phyloP scores from a whole-genome alignment of 2,888 invertebrate genomes.

The Platycnemis pennipes region DNA sequence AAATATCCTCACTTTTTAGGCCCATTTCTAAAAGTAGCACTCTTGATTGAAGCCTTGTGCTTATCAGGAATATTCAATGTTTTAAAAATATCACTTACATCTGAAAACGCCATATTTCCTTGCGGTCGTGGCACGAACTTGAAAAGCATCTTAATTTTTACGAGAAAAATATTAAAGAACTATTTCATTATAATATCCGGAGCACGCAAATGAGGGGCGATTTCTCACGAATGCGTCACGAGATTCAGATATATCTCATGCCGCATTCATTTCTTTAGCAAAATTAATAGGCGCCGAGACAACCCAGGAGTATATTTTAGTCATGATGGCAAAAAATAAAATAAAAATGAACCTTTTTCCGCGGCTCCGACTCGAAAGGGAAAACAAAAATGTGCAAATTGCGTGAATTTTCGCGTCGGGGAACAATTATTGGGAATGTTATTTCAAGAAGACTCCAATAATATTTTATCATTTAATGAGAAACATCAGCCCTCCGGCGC shows the following conservation, averaged over 20 bases:
- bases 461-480: too few relatives aligned
- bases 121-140: not conserved
- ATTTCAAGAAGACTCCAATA: too few relatives aligned
- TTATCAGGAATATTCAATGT: not conserved
- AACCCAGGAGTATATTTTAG: not conserved
- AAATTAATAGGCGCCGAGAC: not conserved
- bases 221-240: constrained; percentile 3
- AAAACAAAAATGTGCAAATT: not conserved
- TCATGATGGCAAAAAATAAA: not conserved
- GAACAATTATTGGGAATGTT: too few relatives aligned
- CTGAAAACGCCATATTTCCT: not conserved
- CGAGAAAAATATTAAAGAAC: not conserved
- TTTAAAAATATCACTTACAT: not conserved
- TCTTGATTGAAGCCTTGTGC: not conserved
- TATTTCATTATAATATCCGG: not conserved
- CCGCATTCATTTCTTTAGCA: not conserved
- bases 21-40: not conserved
- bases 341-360: not conserved
- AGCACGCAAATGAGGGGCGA: not conserved
- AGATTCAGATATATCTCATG: not conserved
- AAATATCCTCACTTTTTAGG: not conserved
- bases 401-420: too few relatives aligned
- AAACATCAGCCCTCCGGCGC: too few relatives aligned
- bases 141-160: not conserved
- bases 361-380: not conserved